These are phyloP conservation scores for Megaceryle maxima DNA, from an alignment of 2,113 vertebrate genomes.

Conservation along the genomic window DNA sequence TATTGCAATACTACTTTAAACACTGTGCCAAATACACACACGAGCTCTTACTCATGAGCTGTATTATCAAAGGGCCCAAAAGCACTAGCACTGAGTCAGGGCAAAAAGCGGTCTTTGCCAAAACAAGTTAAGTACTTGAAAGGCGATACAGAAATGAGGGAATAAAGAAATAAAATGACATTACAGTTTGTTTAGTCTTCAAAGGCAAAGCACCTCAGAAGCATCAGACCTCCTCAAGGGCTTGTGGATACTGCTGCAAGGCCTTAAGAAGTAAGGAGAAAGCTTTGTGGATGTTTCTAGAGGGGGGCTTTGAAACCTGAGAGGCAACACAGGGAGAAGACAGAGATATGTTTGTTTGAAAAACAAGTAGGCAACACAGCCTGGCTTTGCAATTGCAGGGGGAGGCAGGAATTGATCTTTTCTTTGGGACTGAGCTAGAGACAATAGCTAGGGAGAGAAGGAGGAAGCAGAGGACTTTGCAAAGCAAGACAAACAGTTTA, in stretches of 20 bases:
- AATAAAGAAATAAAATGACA: not conserved
- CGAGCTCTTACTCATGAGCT: not conserved
- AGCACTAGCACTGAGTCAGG: not conserved
- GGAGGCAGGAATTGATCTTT: not conserved
- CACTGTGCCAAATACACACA: accelerated
- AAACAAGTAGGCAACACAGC: not conserved
- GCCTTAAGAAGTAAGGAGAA: not conserved
- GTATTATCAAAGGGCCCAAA: not conserved
- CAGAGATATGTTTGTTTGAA: not conserved
- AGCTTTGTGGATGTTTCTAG: not conserved
- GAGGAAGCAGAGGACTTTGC: not conserved
- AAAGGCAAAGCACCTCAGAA: slow-evolving; percentile 16
- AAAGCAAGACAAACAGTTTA: not conserved
- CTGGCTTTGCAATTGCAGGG: not conserved
- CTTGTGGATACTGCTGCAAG: not conserved
- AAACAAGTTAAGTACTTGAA: not conserved
- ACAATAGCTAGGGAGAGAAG: not conserved
- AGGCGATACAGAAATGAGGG: not conserved
- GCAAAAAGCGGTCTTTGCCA: not conserved
- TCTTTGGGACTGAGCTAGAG: not conserved
- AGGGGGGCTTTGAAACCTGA: slow-evolving; percentile 11
- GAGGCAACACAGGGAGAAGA: not conserved
- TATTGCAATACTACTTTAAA: not conserved
- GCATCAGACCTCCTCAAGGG: not conserved
- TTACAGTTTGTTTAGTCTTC: not conserved